phyloP scores from a whole-genome alignment of 2,888 invertebrate genomes.

The Esperia sulphurella region DNA sequence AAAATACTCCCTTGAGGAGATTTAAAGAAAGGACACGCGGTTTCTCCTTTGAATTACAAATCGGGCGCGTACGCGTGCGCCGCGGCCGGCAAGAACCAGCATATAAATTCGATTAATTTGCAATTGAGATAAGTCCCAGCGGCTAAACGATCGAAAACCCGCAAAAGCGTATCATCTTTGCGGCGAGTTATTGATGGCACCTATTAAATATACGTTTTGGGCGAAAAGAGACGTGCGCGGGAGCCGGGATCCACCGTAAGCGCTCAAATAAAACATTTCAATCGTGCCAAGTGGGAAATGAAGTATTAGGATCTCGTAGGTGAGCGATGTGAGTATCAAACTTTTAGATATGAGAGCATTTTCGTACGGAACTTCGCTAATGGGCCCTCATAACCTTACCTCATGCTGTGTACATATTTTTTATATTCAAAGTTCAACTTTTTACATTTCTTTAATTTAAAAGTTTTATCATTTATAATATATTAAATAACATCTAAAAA shows the following conservation, averaged over 20 bases:
- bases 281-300: conserved; percentile 64
- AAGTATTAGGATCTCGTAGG: conserved; percentile 56
- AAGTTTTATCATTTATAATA: background rate
- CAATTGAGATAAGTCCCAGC: conserved; percentile 69
- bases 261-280: conserved; percentile 71
- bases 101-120: conserved; percentile 73
- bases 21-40: conserved; percentile 45
- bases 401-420: conserved; percentile 3
- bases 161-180: conserved; percentile 67
- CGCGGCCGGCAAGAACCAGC: conserved; percentile 42
- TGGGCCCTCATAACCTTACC: conserved; percentile 14
- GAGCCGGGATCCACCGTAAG: conserved; percentile 45
- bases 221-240: conserved; percentile 42
- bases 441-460: background rate
- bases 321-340: conserved; percentile 48
- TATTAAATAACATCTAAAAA: no score
- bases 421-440: conserved; percentile 2
- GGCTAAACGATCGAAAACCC: conserved; percentile 59
- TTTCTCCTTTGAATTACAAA: conserved; percentile 65
- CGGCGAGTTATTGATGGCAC: conserved; percentile 74
- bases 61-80: conserved; percentile 41
- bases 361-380: conserved; percentile 32
- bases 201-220: conserved; percentile 77
- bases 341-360: conserved; percentile 35
- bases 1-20: conserved; percentile 37